Percentiles rank a stretch among this genome's conserved stretches.
Conservation (phyloP, 1,140 invertebrate genomes). For the Drosophila tristis region DNA sequence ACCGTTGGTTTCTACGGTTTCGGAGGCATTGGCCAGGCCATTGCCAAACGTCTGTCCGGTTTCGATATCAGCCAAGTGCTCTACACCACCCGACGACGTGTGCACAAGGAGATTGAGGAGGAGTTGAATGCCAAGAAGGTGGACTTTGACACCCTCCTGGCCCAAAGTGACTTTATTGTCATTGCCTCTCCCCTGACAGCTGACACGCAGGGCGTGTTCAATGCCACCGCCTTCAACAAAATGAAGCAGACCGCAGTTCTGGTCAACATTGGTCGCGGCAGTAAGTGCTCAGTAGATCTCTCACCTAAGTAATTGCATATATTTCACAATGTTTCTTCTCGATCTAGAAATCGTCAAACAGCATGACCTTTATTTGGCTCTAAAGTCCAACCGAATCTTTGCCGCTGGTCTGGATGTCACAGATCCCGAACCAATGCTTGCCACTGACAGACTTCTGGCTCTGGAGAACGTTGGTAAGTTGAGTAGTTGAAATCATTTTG, state of each 20-base stretch:
- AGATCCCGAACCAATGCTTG: slow-evolving; percentile 94
- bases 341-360: slow-evolving; percentile 91
- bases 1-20: slow-evolving; percentile 95
- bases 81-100: slow-evolving; percentile 88
- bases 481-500: neutral
- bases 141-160: slow-evolving; percentile 88
- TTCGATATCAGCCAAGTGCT: slow-evolving; percentile 90
- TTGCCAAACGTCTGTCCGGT: slow-evolving; percentile 89
- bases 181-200: slow-evolving; percentile 88
- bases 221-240: slow-evolving; percentile 89
- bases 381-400: slow-evolving; percentile 90
- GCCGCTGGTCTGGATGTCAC: slow-evolving; percentile 97
- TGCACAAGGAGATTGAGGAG: slow-evolving; percentile 86
- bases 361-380: slow-evolving; percentile 90
- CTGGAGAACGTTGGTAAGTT: slow-evolving; percentile 91
- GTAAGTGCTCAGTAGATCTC: slow-evolving; percentile 83
- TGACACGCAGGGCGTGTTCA: slow-evolving; percentile 91
- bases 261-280: slow-evolving; percentile 92
- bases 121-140: slow-evolving; percentile 91
- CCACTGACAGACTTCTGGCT: slow-evolving; percentile 90
- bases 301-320: too few species aligned
- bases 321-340: slow-evolving; percentile 41
- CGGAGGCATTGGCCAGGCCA: slow-evolving; percentile 92
- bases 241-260: slow-evolving; percentile 94
- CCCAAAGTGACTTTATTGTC: slow-evolving; percentile 92